These are phyloP conservation scores for Thunnus thynnus DNA, from an alignment of 2,113 vertebrate genomes.

Conservation along the genomic window DNA sequence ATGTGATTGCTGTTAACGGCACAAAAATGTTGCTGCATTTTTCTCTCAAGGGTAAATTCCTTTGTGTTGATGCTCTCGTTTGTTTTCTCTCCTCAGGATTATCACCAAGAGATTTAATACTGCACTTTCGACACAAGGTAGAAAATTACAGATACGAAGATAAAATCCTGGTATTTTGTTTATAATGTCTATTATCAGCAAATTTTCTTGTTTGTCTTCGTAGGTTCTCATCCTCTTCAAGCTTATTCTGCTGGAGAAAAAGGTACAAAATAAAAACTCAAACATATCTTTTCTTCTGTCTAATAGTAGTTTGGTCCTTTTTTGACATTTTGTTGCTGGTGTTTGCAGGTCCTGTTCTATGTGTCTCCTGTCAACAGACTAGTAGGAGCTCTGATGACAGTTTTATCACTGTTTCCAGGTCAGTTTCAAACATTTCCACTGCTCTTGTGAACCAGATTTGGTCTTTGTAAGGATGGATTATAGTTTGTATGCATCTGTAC, in stretches of 20 bases:
- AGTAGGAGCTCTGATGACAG: constrained; percentile 95
- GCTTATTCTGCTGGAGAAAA: constrained; percentile 97
- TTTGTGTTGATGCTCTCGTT: not conserved
- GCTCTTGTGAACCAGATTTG: too few relatives aligned
- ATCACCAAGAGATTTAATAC: constrained; percentile 96
- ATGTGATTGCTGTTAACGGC: not conserved
- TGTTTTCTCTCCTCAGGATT: constrained; percentile 84
- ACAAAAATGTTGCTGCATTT: not conserved
- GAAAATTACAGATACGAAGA: not conserved
- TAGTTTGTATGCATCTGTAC: too few relatives aligned
- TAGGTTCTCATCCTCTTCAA: constrained; percentile 98
- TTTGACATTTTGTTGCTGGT: not conserved
- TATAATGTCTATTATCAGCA: not conserved
- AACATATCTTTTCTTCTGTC: rapidly evolving
- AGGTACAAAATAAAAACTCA: constrained; percentile 82
- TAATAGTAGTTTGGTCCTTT: rapidly evolving
- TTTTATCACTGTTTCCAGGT: constrained; percentile 97
- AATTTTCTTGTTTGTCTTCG: not conserved
- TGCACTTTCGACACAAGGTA: constrained; percentile 98
- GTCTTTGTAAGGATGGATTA: too few relatives aligned
- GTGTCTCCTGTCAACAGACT: constrained; percentile 95
- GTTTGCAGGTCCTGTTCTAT: constrained; percentile 92
- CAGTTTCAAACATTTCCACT: constrained; percentile 62
- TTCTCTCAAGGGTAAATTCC: not conserved
- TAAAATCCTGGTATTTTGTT: too few relatives aligned